Base-by-base conservation (phyloP, 2,113 vertebrate genomes). In the Manacus vitellinus region DNA sequence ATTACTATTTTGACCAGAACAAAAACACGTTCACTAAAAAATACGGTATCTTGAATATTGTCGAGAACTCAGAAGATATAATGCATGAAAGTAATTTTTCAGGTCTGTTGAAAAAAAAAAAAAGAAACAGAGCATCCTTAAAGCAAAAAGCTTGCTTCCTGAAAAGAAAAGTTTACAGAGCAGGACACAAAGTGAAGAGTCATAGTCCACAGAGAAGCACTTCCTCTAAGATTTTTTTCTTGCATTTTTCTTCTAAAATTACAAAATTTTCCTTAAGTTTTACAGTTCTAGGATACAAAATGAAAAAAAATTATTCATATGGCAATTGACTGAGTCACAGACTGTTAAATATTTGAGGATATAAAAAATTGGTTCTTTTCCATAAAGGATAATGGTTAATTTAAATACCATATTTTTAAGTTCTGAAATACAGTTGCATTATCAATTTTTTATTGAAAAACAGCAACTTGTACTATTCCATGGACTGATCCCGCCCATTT, bases 261-360 rank as follows among this genome's bases (percentile, higher is more conserved):
- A 35, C 17, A 70, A 8, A 23, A 16, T 75, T 89, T 91, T 39
- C 61, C 47, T 31, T 0, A 86, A 44, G 30, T 71, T 83, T 80
- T 76, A 71, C 21, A 71, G 35, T 77, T 95, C 19, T 15, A 70
- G 55, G 49, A 51, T 63, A 70, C 14, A 62, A 90, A 86, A 52
- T 35, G 46, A 56, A 94, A 66, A 62, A 76, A 88, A 94, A 61
- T 66, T 4, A 95, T 88, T 89, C 93, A 93, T 79, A 93, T 39
- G 68, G n/a, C 76, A 94, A 83, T 51, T 83, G 66, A 35, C 67
- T 88, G 88, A 96, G 59, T 92, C 75, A 93, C 46, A 83, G 63
- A 65, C 20, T 80, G 30, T 37, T 83, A 83, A 92, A 84, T 71
- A 80, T 74, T 87, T 85, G 81, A 89, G 41, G 74, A 89, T 55